phyloP scores from a whole-genome alignment of 2,797 vertebrate species.

The Acanthis flammea region DNA sequence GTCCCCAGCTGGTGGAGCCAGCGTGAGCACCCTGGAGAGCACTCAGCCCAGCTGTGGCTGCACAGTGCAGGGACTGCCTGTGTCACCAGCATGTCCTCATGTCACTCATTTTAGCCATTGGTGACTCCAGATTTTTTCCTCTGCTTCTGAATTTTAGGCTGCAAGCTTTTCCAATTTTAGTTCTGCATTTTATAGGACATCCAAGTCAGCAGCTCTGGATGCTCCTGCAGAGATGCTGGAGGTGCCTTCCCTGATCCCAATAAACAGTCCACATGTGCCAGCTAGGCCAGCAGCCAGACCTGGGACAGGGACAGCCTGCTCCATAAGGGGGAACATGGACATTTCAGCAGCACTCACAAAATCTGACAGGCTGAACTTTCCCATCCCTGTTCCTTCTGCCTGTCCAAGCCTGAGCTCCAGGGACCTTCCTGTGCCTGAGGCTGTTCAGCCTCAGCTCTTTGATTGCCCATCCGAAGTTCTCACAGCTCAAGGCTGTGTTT shows the following conservation, averaged over 20 bases:
- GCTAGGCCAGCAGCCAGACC: not conserved
- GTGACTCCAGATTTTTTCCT: not conserved
- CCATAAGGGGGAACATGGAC: not conserved
- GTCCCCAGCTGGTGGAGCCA: fast-evolving
- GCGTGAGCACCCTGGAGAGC: fast-evolving
- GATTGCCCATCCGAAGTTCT: not conserved
- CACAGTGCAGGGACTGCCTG: not conserved
- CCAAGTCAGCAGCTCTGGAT: not conserved
- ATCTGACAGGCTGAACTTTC: not conserved
- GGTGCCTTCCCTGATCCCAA: fast-evolving
- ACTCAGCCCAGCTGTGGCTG: not conserved
- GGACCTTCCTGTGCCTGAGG: not conserved
- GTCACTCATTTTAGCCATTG: not conserved
- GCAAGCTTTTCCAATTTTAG: not conserved
- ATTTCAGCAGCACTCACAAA: not conserved
- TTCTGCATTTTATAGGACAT: not conserved
- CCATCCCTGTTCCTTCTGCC: not conserved
- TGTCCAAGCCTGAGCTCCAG: not conserved
- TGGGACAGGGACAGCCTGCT: not conserved
- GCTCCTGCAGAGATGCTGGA: not conserved
- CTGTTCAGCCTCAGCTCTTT: not conserved
- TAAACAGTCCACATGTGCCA: not conserved
- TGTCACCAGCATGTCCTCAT: not conserved
- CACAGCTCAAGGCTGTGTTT: not conserved
- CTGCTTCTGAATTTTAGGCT: not conserved